Conservation (phyloP, 2,113 vertebrate species). For the Varanus komodoensis region DNA sequence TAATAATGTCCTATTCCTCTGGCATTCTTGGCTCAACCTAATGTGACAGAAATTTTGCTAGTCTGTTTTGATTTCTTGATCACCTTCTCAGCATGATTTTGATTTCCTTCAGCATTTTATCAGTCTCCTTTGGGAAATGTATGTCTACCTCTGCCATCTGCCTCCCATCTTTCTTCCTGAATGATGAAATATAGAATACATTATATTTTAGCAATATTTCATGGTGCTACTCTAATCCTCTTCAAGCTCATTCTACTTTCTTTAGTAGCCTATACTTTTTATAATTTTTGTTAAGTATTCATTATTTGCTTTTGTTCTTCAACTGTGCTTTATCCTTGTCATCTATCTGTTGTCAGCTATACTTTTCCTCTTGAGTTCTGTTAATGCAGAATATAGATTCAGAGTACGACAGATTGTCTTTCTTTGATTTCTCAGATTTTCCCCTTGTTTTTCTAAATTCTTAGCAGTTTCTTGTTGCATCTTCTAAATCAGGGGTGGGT, state of each 20-base stretch:
- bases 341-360: neutral
- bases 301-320: neutral
- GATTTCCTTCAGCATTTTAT: constrained; percentile 22
- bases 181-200: constrained; percentile 7
- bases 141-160: constrained; percentile 39
- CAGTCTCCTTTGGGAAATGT: constrained; percentile 40
- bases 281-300: neutral
- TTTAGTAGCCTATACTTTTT: neutral
- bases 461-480: neutral
- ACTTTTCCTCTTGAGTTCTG: neutral
- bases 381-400: neutral
- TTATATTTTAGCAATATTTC: constrained; percentile 35
- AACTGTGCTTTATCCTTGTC: neutral
- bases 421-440: neutral
- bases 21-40: neutral
- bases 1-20: neutral
- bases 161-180: constrained; percentile 52
- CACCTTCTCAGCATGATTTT: constrained; percentile 20
- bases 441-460: neutral
- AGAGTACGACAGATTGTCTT: neutral
- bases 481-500: neutral
- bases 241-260: neutral
- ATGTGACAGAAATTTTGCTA: neutral
- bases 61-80: constrained; percentile 37
- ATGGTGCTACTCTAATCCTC: neutral